These are phyloP conservation scores for Petroica traversi DNA, from an alignment of 2,113 vertebrate genomes.

Conservation along the genomic window DNA sequence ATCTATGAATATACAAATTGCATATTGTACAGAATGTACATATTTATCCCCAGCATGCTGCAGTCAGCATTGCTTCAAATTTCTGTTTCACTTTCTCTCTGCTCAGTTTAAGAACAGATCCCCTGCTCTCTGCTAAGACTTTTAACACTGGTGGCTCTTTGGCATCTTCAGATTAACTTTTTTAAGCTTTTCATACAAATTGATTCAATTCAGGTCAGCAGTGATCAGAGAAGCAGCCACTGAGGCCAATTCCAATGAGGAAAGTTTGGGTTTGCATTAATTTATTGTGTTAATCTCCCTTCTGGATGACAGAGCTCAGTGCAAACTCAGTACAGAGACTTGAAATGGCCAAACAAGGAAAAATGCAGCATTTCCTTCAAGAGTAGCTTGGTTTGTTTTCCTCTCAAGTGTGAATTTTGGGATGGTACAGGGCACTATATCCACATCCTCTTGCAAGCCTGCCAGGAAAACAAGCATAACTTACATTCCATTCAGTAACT, in stretches of 20 bases:
- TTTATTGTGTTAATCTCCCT: background rate
- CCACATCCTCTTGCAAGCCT: background rate
- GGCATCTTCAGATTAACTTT: background rate
- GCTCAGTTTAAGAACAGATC: background rate
- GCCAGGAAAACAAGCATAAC: background rate
- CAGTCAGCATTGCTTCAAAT: background rate
- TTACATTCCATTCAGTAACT: background rate
- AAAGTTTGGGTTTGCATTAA: background rate
- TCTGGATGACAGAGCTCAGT: background rate
- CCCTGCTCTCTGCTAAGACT: background rate
- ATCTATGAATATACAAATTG: background rate
- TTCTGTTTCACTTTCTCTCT: background rate
- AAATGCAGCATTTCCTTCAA: background rate
- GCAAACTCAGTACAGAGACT: background rate
- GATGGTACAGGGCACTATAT: background rate
- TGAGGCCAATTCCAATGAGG: background rate
- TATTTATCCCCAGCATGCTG: background rate
- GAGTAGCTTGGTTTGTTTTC: background rate
- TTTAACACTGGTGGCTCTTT: background rate
- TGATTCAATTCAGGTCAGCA: background rate
- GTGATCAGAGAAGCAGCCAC: background rate
- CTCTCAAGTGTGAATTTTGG: background rate
- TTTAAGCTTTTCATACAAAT: background rate
- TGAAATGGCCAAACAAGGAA: background rate
- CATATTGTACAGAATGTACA: background rate